Base-by-base conservation (phyloP, 2,888 invertebrate species). In the Erynnis tages region DNA sequence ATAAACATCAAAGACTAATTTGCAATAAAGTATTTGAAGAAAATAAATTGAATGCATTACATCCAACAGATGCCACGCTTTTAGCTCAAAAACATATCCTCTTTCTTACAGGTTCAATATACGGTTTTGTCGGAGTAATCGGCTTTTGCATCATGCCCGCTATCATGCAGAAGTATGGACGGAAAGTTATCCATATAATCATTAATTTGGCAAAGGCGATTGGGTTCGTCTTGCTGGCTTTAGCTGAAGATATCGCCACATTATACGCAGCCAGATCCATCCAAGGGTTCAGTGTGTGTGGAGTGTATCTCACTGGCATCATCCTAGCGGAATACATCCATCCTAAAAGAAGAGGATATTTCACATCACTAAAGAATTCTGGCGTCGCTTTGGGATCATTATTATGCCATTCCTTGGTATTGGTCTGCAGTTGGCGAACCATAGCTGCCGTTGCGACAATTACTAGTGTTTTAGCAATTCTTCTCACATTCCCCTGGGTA, bases 311-410 rank as follows among this genome's bases (percentile, higher is more conserved):
- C 0, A 58, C 66, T 7, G 25, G 57, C 2, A 65, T 75, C 1
- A 59, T 73, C 0, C 34, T 73, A n/a, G 56, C 63, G 8, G 79
- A 79, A 64, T 77, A 72, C 43, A 56, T 61, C 1, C 59, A 69
- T 52, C 66, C 70, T 1, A 60, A 54, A 19, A 60, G 69, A 47
- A 59, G 79, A 54, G 77, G 76, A 0, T 70, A 67, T 16, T 76
- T 75, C 34, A 55, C 66, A 2, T 65, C 67, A 0, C 29, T 67
- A 0, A 71, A 69, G 41, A 78, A 77, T 47, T 41, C 57, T 1
- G 30, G 46, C 1, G 43, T 62, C 2, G 63, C 64, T 1, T 0
- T 62, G 0, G 79, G 79, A 0, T 59, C 62, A 0, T 40, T 78
- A 1, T 14, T 61, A 6, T 72, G 77, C 30, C 78, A 78, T 50